A percentile compares a stretch with the other conserved stretches of the same genome.
Evolutionary conservation across 2,888 invertebrate genomes (phyloP).

Genomic region (Strigamia crassipes): DNA sequence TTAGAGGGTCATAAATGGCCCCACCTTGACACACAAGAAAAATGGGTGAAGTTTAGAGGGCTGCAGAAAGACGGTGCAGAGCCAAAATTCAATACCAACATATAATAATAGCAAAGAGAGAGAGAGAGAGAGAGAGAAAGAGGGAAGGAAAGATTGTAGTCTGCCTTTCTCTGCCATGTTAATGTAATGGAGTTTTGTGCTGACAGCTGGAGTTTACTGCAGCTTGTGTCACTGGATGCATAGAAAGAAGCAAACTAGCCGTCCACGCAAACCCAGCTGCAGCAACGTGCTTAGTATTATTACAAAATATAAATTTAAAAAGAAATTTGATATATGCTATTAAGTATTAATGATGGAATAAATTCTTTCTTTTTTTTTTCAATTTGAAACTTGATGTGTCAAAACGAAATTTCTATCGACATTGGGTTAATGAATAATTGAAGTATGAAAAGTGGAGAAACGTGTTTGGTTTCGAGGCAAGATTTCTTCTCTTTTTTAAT

Average conservation of each 20-base stretch:
- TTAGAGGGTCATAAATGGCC: not conserved
- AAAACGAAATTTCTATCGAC: constrained; percentile 22
- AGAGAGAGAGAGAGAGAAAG: not conserved
- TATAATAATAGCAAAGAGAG: constrained; percentile 1
- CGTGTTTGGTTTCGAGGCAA: constrained; percentile 29
- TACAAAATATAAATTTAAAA: not conserved
- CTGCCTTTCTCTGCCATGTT: constrained; percentile 27
- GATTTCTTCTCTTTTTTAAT: constrained; percentile 1
- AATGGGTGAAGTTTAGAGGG: constrained; percentile 7
- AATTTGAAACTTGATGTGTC: not conserved
- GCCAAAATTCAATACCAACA: constrained; percentile 33
- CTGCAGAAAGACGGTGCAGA: not conserved
- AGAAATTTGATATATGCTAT: not conserved
- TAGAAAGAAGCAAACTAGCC: not conserved
- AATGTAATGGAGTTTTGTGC: constrained; percentile 39
- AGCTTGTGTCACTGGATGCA: not conserved
- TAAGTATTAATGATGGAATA: not conserved
- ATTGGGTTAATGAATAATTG: constrained; percentile 27
- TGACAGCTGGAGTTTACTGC: constrained; percentile 42
- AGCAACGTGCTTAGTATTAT: not conserved
- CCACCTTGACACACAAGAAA: constrained; percentile 25
- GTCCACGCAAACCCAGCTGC: not conserved
- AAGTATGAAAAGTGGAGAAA: constrained; percentile 9
- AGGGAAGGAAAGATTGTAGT: constrained; percentile 35
- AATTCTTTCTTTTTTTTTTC: not conserved